These are phyloP conservation scores for Didymodactylos carnosus DNA, from an alignment of 2,888 invertebrate species.

Conservation along the genomic window DNA sequence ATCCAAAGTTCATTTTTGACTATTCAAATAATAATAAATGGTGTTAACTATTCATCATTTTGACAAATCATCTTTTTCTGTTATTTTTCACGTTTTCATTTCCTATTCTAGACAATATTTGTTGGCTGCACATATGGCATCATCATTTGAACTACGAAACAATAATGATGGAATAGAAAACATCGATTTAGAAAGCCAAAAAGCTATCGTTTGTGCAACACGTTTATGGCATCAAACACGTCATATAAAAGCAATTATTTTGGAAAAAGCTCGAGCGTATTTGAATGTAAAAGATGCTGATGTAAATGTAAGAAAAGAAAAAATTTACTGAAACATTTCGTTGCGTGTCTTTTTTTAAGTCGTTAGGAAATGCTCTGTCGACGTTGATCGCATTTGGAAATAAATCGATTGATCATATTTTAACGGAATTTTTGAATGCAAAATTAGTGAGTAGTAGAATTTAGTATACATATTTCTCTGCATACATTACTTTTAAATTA, in stretches of 20 bases:
- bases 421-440: not conserved
- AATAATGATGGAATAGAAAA: not conserved
- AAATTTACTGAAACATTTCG: too few relatives aligned
- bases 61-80: not conserved
- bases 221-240: not conserved
- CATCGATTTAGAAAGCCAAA: not conserved
- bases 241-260: not conserved
- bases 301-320: not conserved
- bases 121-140: constrained; percentile 6
- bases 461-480: too few relatives aligned
- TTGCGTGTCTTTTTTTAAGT: not conserved
- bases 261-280: not conserved
- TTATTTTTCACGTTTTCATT: not conserved
- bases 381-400: not conserved
- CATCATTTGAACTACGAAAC: not conserved
- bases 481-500: too few relatives aligned
- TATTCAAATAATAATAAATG: too few relatives aligned
- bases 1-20: too few relatives aligned
- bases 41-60: not conserved
- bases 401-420: not conserved
- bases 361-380: not conserved
- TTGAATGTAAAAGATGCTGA: not conserved
- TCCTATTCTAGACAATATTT: constrained; percentile 7
- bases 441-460: not conserved
- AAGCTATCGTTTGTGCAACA: constrained; percentile 5